Conservation (phyloP, 2,888 invertebrate species). For the Maniola hyperantus region DNA sequence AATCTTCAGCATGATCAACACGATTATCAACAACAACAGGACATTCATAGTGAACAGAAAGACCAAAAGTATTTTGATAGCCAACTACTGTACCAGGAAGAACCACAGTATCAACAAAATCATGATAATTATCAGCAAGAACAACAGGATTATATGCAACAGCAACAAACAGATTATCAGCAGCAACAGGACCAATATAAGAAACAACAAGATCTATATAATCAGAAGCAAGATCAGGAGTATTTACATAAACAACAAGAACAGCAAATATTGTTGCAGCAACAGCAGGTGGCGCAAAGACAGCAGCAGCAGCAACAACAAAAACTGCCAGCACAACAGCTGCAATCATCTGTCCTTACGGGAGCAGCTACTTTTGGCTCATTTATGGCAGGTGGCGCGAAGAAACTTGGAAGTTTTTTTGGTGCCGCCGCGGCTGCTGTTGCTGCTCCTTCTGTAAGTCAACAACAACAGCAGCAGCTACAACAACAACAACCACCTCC, state of each 20-base stretch:
- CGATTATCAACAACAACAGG: slow-evolving; percentile 34
- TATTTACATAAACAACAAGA: slow-evolving; percentile 48
- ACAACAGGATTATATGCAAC: slow-evolving; percentile 40
- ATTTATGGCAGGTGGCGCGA: slow-evolving; percentile 77
- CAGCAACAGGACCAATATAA: slow-evolving; percentile 49
- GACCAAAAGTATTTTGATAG: slow-evolving; percentile 46
- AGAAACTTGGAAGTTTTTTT: slow-evolving; percentile 76
- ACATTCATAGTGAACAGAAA: slow-evolving; percentile 47
- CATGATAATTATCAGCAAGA: slow-evolving; percentile 44
- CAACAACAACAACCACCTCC: slow-evolving; percentile 53
- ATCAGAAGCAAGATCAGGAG: slow-evolving; percentile 50
- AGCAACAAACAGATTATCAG: slow-evolving; percentile 40
- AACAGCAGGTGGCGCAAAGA: slow-evolving; percentile 50
- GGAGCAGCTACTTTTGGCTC: slow-evolving; percentile 78
- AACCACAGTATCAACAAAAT: slow-evolving; percentile 41
- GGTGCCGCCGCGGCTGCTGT: slow-evolving; percentile 78
- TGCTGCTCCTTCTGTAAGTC: slow-evolving; percentile 59
- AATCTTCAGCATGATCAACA: slow-evolving; percentile 36
- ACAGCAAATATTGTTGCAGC: slow-evolving; percentile 41
- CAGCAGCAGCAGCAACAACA: slow-evolving; percentile 64
- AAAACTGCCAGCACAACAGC: slow-evolving; percentile 67
- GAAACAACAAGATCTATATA: slow-evolving; percentile 48
- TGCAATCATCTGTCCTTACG: slow-evolving; percentile 70
- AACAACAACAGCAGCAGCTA: slow-evolving; percentile 52
- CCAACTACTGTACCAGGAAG: slow-evolving; percentile 41